Percentiles rank a stretch among this genome's conserved stretches.
Evolutionary conservation across 2,113 vertebrate species (phyloP).

Genomic region (Nanorana parkeri): DNA sequence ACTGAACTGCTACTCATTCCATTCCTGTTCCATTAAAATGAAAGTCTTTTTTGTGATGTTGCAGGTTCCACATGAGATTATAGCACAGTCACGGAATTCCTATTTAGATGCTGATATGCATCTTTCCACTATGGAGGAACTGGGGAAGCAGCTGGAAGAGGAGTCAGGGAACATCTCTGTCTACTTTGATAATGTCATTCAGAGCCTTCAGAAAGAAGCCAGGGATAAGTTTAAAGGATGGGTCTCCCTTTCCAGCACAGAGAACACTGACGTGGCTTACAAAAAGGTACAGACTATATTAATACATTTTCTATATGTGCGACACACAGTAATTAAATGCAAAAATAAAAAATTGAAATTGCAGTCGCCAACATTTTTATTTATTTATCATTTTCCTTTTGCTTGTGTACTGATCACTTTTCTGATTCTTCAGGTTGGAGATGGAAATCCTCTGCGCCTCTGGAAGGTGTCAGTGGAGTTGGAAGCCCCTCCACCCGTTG

Average conservation of each 20-base stretch:
- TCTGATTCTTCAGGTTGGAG: constrained; percentile 81
- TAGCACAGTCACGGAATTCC: constrained; percentile 88
- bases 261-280: constrained; percentile 89
- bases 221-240: constrained; percentile 94
- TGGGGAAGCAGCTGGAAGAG: constrained; percentile 86
- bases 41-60: not conserved
- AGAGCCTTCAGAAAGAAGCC: constrained; percentile 89
- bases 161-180: constrained; percentile 80
- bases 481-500: constrained; percentile 91
- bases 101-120: constrained; percentile 90
- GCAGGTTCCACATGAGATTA: constrained; percentile 92
- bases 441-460: constrained; percentile 86
- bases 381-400: not conserved
- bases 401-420: not conserved
- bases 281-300: constrained; percentile 83
- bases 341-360: too few relatives aligned
- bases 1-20: too few relatives aligned
- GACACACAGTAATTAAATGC: too few relatives aligned
- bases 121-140: constrained; percentile 83
- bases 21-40: not conserved
- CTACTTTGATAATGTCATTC: constrained; percentile 84
- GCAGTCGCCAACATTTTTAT: too few relatives aligned
- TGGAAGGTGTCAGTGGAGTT: constrained; percentile 94
- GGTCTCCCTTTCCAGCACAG: constrained; percentile 84
- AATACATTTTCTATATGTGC: too few relatives aligned